A percentile compares a stretch with the other conserved stretches of the same genome.
phyloP scores from a whole-genome alignment of 2,888 invertebrate genomes.

The Mythimna pallens region DNA sequence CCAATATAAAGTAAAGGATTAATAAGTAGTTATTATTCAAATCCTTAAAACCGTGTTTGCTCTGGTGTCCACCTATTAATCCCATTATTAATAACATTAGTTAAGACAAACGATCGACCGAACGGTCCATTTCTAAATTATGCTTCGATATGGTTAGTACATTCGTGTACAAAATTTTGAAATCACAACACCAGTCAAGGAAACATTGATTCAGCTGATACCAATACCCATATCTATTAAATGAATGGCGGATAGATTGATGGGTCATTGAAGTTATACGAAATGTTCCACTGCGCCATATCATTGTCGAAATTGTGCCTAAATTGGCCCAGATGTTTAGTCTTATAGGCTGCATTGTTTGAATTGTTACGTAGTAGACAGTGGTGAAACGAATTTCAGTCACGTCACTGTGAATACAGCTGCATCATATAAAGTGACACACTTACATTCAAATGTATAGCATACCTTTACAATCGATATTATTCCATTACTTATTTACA shows the following conservation, averaged over 20 bases:
- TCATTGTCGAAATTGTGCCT: conserved; percentile 67
- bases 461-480: conserved; percentile 1
- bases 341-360: conserved; percentile 52
- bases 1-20: too few species aligned
- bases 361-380: conserved; percentile 46
- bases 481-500: conserved; percentile 39
- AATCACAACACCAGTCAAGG: conserved; percentile 59
- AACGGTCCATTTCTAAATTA: conserved; percentile 24
- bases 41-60: too few species aligned
- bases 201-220: conserved; percentile 62
- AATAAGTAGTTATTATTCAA: too few species aligned
- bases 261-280: conserved; percentile 76
- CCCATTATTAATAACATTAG: too few species aligned
- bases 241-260: conserved; percentile 75
- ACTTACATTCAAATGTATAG: conserved; percentile 2
- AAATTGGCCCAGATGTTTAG: conserved; percentile 64
- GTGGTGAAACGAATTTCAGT: conserved; percentile 44
- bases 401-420: conserved; percentile 35
- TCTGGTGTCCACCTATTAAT: too few species aligned
- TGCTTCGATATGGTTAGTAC: conserved; percentile 1
- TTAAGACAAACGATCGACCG: too few species aligned
- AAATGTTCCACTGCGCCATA: conserved; percentile 73
- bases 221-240: conserved; percentile 69
- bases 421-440: conserved; percentile 24
- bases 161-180: conserved; percentile 42